Conservation (phyloP, 2,797 vertebrate genomes). For the Labroides dimidiatus region DNA sequence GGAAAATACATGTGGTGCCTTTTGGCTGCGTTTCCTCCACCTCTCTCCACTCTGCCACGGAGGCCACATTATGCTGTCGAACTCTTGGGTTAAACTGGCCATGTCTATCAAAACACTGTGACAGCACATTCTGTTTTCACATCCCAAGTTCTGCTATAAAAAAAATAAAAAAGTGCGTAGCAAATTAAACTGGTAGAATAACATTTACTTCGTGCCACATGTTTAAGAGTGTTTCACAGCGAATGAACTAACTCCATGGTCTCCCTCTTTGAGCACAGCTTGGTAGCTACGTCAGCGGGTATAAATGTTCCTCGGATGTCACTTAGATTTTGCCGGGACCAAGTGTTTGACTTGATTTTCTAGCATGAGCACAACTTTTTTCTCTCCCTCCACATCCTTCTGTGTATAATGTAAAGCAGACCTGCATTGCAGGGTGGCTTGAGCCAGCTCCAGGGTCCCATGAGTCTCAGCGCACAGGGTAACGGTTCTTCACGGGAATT, state of each 20-base stretch:
- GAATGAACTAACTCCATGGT: constrained; percentile 73
- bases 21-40: constrained; percentile 59
- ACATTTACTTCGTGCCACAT: constrained; percentile 69
- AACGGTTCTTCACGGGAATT: constrained; percentile 81
- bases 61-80: constrained; percentile 71
- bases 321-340: constrained; percentile 79
- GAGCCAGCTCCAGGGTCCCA: constrained; percentile 80
- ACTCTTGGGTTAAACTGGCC: constrained; percentile 73
- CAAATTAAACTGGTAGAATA: constrained; percentile 69
- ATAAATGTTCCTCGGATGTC: constrained; percentile 81
- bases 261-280: constrained; percentile 53
- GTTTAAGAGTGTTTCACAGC: constrained; percentile 69
- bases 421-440: constrained; percentile 69
- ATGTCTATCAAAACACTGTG: constrained; percentile 80
- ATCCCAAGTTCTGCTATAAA: constrained; percentile 51
- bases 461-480: constrained; percentile 78
- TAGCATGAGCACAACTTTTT: constrained; percentile 65
- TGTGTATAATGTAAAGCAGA: constrained; percentile 84
- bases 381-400: constrained; percentile 67
- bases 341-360: constrained; percentile 82
- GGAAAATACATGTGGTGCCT: constrained; percentile 80
- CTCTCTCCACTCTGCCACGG: constrained; percentile 56
- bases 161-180: constrained; percentile 53
- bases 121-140: constrained; percentile 75
- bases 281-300: constrained; percentile 78